A percentile compares a stretch with the other conserved stretches of the same genome.
These are phyloP conservation scores for Mirza zaza DNA, from an alignment of 2,113 vertebrate species.

Conservation along the genomic window DNA sequence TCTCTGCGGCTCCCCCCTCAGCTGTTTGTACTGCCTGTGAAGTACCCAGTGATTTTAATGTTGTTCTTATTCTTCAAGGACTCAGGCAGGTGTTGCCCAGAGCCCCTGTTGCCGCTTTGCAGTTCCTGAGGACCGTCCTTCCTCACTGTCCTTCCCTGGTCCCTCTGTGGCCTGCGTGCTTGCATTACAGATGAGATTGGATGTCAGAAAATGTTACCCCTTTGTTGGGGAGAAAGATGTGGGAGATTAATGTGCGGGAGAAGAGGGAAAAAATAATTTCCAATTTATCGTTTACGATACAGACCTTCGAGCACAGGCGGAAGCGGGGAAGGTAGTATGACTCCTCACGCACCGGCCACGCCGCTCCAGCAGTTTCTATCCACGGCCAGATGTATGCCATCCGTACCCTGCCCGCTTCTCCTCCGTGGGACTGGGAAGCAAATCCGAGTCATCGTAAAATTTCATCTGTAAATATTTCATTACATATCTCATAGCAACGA, in stretches of 20 bases:
- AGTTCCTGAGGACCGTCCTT: neutral
- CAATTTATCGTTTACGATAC: neutral
- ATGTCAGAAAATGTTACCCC: neutral
- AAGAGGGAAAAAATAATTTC: neutral
- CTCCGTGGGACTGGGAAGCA: neutral
- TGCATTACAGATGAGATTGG: neutral
- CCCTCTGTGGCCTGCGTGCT: neutral
- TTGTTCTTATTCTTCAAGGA: neutral
- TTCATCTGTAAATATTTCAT: neutral
- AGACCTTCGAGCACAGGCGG: neutral
- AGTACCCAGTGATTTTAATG: neutral
- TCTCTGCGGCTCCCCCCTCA: neutral
- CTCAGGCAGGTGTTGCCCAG: neutral
- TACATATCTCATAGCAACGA: neutral
- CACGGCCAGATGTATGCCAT: neutral
- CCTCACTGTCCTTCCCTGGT: neutral
- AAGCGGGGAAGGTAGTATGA: neutral
- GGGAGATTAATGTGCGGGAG: neutral
- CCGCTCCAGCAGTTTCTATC: neutral
- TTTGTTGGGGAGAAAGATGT: neutral
- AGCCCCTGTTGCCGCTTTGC: too few relatives aligned
- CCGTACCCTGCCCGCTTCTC: neutral
- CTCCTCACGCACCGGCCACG: fast-evolving
- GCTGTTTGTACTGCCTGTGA: too few relatives aligned
- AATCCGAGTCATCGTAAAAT: neutral